Conservation (phyloP, 2,888 invertebrate genomes). For the Steinernema scapterisci region DNA sequence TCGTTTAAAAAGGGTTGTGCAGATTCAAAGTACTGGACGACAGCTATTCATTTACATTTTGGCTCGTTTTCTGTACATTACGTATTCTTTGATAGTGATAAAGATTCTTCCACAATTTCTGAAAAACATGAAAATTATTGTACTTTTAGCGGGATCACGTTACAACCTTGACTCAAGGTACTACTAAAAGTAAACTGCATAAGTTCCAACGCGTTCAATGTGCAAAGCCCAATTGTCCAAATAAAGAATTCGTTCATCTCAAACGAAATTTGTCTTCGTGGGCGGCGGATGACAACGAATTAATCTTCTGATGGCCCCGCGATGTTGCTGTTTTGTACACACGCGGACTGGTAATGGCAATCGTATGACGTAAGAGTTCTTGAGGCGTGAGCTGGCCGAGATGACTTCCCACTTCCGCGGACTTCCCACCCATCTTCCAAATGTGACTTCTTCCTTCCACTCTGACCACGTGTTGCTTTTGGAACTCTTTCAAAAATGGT, state of each 20-base stretch:
- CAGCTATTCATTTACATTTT: neutral
- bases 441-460: conserved; percentile 2
- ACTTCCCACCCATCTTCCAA: neutral
- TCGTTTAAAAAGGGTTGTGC: conserved; percentile 30
- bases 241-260: too few relatives aligned
- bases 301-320: neutral
- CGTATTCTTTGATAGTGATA: neutral
- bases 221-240: too few relatives aligned
- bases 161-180: too few relatives aligned
- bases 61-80: conserved; percentile 26
- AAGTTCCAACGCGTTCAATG: too few relatives aligned
- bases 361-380: neutral
- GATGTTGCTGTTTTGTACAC: conserved; percentile 5
- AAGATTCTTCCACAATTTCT: neutral
- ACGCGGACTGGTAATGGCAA: neutral
- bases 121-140: too few relatives aligned
- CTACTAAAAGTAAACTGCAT: too few relatives aligned
- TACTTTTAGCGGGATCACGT: too few relatives aligned
- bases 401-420: neutral
- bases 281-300: neutral
- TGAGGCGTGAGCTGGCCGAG: too few relatives aligned
- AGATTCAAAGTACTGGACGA: conserved; percentile 1
- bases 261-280: too few relatives aligned
- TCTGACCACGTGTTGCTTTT: neutral
- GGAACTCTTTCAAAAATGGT: neutral